Evolutionary conservation across 2,797 vertebrate genomes (phyloP).

Genomic region (Crypturellus tataupa): DNA sequence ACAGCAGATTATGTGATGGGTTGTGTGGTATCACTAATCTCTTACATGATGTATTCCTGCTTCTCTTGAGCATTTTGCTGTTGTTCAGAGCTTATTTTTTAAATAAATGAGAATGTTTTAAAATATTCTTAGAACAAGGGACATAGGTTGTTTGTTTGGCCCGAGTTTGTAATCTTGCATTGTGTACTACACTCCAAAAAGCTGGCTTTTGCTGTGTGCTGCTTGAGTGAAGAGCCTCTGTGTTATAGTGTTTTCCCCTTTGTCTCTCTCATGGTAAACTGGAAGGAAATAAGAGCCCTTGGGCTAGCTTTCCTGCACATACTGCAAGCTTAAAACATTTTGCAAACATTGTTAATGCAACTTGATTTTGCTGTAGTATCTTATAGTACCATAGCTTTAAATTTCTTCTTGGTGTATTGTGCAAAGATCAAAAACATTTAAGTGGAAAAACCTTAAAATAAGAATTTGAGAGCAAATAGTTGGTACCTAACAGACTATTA

Average conservation of each 20-base stretch:
- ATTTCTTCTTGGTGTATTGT: conserved; percentile 4
- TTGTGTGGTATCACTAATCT: conserved; percentile 28
- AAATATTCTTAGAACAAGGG: background rate
- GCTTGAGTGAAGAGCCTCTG: background rate
- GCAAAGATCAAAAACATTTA: conserved; percentile 23
- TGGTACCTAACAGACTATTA: background rate
- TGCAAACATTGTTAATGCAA: background rate
- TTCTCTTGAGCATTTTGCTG: background rate
- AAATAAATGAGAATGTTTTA: background rate
- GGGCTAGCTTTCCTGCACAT: background rate
- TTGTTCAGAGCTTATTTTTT: background rate
- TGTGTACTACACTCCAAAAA: background rate
- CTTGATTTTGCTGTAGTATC: conserved; percentile 25
- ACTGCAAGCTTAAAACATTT: conserved; percentile 8
- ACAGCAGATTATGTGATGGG: conserved; percentile 49
- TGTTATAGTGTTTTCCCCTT: background rate
- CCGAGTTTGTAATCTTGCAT: background rate
- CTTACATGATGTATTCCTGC: background rate
- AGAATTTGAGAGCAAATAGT: conserved; percentile 52
- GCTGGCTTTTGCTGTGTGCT: background rate
- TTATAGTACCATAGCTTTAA: background rate
- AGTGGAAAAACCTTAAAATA: conserved; percentile 54
- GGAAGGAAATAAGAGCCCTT: background rate
- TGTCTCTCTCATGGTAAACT: background rate
- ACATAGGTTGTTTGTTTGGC: background rate